Base-by-base conservation (phyloP, 2,888 invertebrate genomes). In the Drosophila mimetica region DNA sequence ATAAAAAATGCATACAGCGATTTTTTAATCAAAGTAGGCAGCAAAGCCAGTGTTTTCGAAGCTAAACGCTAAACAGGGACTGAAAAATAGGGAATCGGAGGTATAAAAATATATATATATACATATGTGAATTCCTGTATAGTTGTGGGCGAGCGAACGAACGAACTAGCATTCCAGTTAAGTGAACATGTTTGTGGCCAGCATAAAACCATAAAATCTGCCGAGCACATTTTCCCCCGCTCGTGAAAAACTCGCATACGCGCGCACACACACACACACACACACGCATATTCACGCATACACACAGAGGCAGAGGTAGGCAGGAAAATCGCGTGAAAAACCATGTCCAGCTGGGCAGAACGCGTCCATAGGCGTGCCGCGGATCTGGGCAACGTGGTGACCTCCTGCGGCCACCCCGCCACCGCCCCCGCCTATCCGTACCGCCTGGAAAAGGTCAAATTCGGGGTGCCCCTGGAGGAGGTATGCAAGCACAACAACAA, bases 401-500 rank as follows among this genome's bases (percentile, higher is more conserved):
- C 97, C 84, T 97, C 97, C 88, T 97, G 97, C 92, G 97, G 97
- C 74, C 97, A 97, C 92, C 96, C 96, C 25, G 95, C 95, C 28
- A 77, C 89, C 13, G 86, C 90, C 6, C 94, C 95, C 76, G 95
- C 96, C 18, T 97, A 96, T 91, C 96, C 96, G 9, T 93, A 97
- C 83, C 93, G 97, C 89, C 93, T 97, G 77, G 97, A 97, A 93
- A 97, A 97, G 94, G 97, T 98, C 53, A 98, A 98, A 92, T 98
- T 98, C 92, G 98, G 98, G 77, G 97, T 95, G 74, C 95, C 97
- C 48, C 93, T 98, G 74, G 96, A 96, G 86, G 97, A 97, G 94
- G 97, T 98, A 75, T 97, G 98, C 93, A 97, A 98, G 92, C 97
- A 97, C 91, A 97, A 97, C 92, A 97, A 97, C 93, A 97, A 97